Percentiles rank a stretch among this genome's conserved stretches.
These are phyloP conservation scores for Rotaria sp. DNA, from an alignment of 2,888 invertebrate genomes.

Conservation along the genomic window DNA sequence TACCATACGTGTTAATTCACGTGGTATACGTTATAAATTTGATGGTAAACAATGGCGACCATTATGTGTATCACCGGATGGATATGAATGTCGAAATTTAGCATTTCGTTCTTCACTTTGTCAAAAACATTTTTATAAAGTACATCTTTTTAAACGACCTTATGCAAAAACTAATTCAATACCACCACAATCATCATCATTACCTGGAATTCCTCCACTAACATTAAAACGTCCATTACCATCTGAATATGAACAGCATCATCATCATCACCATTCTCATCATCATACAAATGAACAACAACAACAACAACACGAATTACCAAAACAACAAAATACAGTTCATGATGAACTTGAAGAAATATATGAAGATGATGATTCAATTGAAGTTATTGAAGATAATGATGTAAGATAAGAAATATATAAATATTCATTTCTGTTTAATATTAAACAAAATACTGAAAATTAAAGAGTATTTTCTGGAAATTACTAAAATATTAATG, in stretches of 20 bases:
- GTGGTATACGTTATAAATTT: constrained; percentile 3
- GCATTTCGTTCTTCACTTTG: background rate
- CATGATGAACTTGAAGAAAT: background rate
- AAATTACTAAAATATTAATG: no score
- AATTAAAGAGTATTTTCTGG: no score
- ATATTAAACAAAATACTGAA: no score
- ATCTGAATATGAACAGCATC: background rate
- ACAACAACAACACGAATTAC: background rate
- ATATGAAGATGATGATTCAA: background rate
- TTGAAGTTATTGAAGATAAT: constrained; percentile 1
- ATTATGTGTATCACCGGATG: background rate
- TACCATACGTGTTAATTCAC: background rate
- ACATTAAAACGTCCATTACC: background rate
- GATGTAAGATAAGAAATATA: background rate
- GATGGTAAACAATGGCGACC: constrained; percentile 18
- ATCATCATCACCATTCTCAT: no score
- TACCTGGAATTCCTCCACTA: background rate
- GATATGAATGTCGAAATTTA: constrained; percentile 1
- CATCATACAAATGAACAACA: background rate
- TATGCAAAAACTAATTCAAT: background rate
- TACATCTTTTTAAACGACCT: background rate
- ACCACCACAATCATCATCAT: background rate
- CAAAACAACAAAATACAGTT: background rate
- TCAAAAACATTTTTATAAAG: background rate
- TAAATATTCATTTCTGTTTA: no score